Percentiles rank a stretch among this genome's conserved stretches.
Evolutionary conservation across 2,797 vertebrate genomes (phyloP).

Genomic region (Todus mexicanus): DNA sequence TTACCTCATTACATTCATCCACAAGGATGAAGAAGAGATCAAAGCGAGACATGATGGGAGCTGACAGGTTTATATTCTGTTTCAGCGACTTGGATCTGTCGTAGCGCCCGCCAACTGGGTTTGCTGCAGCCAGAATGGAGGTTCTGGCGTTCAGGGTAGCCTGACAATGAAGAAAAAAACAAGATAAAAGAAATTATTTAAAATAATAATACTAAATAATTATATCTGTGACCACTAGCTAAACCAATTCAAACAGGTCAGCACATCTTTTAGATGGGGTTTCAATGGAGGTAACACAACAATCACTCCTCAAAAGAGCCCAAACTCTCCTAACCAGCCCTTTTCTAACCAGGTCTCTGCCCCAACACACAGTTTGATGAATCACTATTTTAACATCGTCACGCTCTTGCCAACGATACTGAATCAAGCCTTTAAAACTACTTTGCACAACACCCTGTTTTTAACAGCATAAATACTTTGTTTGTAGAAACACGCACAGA

Average conservation of each 20-base stretch:
- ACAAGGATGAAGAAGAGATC: conserved; percentile 99
- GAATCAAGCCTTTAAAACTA: not conserved
- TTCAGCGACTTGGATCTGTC: conserved; percentile 97
- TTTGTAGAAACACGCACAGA: not conserved
- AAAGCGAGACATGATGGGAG: conserved; percentile 99
- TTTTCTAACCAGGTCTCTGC: not conserved
- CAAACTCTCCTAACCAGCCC: not conserved
- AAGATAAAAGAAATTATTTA: not conserved
- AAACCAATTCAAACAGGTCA: not conserved
- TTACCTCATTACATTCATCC: conserved; percentile 97
- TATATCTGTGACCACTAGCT: not conserved
- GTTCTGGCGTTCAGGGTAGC: conserved; percentile 97
- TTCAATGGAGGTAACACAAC: not conserved
- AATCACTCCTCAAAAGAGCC: not conserved
- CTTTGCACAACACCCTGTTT: not conserved
- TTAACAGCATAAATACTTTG: not conserved
- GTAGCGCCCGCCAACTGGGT: conserved; percentile 90
- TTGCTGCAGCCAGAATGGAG: conserved; percentile 98
- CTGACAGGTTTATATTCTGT: conserved; percentile 93
- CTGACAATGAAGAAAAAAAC: conserved; percentile 60
- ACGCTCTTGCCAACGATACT: not conserved
- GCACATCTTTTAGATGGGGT: not conserved
- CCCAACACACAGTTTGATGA: not conserved
- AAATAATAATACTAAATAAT: no score
- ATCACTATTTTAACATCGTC: not conserved